Base-by-base conservation (phyloP, 2,113 vertebrate genomes). In the Tupaia chinensis region DNA sequence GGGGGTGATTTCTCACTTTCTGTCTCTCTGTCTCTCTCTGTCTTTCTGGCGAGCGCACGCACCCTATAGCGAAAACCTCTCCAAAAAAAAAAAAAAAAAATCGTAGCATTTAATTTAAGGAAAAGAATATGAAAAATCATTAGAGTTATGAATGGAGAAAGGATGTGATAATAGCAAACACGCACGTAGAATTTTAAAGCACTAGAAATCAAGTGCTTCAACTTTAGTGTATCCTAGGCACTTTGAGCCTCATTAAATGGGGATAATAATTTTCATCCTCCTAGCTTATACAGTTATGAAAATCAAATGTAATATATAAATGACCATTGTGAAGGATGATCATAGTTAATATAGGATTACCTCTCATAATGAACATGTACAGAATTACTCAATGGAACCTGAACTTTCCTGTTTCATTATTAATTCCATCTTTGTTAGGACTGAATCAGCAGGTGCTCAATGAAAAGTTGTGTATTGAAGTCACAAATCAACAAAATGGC, bases 361-460 rank as follows among this genome's bases (percentile, higher is more conserved):
- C n/a, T 25, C 97, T 93, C 76, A 25, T 23, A 86, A 60, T 9
- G 22, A 92, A 89, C 66, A 87, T 27, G 19, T 77, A 72, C 2
- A 73, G 81, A 79, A 68, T 4, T 34, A 34, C 61, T 94, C 72
- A 87, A 32, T 92, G 44, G 61, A 87, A 94, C 66, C 63, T 70
- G 60, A 90, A n/a, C n/a, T 84, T 94, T 95, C n/a, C 76, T 54
- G 61, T 95, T 87, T 86, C 56, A 87, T 86, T 14, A 92, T 82
- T 87, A 94, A 70, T 84, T 81, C 44, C 56, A 25, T 58, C 73
- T 84, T 84, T 94, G 68, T 90, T 85, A 90, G 16, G 72, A 88
- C 11, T 72, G 27, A 87, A 84, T 63, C 60, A 95, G 78, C 86
- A 94, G 91, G 73, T 94, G 27, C 44, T 54, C 68, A 56, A 22